A percentile compares a stretch with the other conserved stretches of the same genome.
Conservation (phyloP, 1,140 invertebrate species). For the Akabosia matsudoensis region DNA sequence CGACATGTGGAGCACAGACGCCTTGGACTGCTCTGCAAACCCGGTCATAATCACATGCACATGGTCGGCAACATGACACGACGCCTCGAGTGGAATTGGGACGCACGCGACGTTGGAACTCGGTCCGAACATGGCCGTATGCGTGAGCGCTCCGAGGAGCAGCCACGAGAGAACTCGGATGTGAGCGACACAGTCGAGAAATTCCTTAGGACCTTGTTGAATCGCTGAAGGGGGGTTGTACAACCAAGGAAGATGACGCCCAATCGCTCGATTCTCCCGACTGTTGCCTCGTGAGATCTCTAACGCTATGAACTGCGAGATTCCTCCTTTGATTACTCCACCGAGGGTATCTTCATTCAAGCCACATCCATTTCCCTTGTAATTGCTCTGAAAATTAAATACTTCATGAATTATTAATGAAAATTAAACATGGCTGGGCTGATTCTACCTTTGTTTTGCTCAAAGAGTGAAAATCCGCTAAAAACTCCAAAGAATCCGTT, state of each 20-base stretch:
- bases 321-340: slow-evolving; percentile 88
- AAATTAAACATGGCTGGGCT: not conserved
- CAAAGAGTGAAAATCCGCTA: slow-evolving; percentile 92
- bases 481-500: slow-evolving; percentile 90
- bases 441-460: slow-evolving; percentile 86
- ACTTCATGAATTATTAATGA: not conserved
- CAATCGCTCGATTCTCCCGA: slow-evolving; percentile 77
- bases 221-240: slow-evolving; percentile 77
- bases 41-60: slow-evolving; percentile 87
- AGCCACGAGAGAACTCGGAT: slow-evolving; percentile 94
- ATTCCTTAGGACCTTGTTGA: slow-evolving; percentile 88
- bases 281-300: slow-evolving; percentile 85
- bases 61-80: slow-evolving; percentile 93
- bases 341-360: slow-evolving; percentile 94
- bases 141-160: slow-evolving; percentile 85
- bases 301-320: slow-evolving; percentile 89
- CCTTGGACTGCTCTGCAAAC: slow-evolving; percentile 93
- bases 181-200: slow-evolving; percentile 90
- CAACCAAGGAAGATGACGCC: slow-evolving; percentile 86
- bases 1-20: slow-evolving; percentile 87
- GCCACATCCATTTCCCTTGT: slow-evolving; percentile 70
- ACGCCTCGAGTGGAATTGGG: slow-evolving; percentile 92
- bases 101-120: slow-evolving; percentile 60
- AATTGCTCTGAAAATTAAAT: slow-evolving; percentile 64
- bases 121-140: slow-evolving; percentile 65